phyloP scores from a whole-genome alignment of 1,140 invertebrate species.

The Calosoma granatense region DNA sequence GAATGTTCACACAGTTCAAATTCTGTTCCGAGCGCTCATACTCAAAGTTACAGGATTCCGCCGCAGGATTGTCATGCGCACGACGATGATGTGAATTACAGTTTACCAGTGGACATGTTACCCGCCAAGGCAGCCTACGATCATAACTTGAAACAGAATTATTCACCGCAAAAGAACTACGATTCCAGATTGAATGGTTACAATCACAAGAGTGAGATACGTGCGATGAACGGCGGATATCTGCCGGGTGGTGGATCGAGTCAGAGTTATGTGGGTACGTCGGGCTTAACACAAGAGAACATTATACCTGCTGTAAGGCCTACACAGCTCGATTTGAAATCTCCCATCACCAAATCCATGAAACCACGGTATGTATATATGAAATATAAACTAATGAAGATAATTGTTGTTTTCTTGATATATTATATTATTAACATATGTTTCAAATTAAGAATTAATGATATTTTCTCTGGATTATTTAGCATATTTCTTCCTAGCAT shows the following conservation, averaged over 20 bases:
- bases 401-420: no score
- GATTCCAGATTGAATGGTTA: constrained; percentile 8
- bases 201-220: constrained; percentile 11
- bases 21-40: background rate
- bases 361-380: constrained; percentile 1
- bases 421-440: background rate
- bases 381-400: no score
- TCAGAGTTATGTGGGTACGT: background rate
- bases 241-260: background rate
- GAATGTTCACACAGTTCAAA: constrained; percentile 7
- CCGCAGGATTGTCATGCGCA: background rate
- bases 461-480: no score
- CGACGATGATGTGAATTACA: constrained; percentile 31
- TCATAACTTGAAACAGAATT: constrained; percentile 17
- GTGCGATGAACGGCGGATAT: constrained; percentile 2
- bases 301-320: constrained; percentile 24
- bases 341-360: background rate
- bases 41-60: background rate
- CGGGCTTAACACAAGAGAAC: constrained; percentile 11
- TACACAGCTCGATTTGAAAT: constrained; percentile 31
- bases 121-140: constrained; percentile 11
- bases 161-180: constrained; percentile 21
- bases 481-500: no score
- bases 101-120: constrained; percentile 30
- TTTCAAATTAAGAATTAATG: no score